These are phyloP conservation scores for Tiliqua scincoides DNA, from an alignment of 2,113 vertebrate species.

Conservation along the genomic window DNA sequence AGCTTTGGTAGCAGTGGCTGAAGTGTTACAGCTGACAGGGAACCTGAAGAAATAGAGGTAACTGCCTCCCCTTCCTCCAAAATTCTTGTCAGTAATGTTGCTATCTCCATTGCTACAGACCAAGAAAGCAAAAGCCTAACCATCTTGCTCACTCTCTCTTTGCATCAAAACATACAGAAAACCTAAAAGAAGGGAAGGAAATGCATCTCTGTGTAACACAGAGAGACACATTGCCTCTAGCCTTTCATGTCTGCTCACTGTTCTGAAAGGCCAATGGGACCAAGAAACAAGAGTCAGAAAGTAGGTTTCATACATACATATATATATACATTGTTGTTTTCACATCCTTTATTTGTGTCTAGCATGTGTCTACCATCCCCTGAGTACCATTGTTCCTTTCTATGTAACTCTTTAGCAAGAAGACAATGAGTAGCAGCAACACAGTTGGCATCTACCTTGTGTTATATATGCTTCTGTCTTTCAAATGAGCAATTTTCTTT, in stretches of 20 bases:
- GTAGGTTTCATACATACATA: background rate
- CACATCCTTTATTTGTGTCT: background rate
- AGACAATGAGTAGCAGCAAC: background rate
- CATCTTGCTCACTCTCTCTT: background rate
- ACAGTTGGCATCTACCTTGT: background rate
- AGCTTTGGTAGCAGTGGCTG: background rate
- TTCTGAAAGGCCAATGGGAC: background rate
- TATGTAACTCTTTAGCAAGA: constrained; percentile 9
- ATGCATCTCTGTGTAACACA: no score
- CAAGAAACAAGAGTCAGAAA: background rate
- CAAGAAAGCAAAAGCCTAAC: background rate
- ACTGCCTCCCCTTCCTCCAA: background rate
- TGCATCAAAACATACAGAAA: background rate
- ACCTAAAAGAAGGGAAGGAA: background rate
- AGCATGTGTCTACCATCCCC: background rate
- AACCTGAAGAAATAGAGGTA: background rate
- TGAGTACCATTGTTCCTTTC: background rate
- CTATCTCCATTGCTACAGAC: no score
- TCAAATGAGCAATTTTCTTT: background rate
- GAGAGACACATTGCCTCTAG: background rate
- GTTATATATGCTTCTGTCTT: constrained; percentile 14
- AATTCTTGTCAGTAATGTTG: no score
- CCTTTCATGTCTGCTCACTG: background rate
- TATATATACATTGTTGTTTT: background rate
- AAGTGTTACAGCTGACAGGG: background rate